phyloP scores from a whole-genome alignment of 2,888 invertebrate genomes.

The Orthonychiurus folsomi region DNA sequence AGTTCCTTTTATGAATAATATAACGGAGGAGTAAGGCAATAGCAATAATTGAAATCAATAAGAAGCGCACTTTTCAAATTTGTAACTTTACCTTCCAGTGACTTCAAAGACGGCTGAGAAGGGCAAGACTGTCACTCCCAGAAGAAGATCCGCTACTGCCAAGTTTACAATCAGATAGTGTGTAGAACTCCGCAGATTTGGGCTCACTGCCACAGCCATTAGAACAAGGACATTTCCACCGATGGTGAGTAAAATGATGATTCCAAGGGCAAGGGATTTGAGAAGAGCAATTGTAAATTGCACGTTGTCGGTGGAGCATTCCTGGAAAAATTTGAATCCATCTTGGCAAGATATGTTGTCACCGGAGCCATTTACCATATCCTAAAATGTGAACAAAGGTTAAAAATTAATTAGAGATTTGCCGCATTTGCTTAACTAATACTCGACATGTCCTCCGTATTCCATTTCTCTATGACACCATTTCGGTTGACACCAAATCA shows the following conservation, averaged over 20 bases:
- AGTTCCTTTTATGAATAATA: too few species aligned
- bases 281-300: slow-evolving; percentile 20
- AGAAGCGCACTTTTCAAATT: too few species aligned
- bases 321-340: not conserved
- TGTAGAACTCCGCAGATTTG: slow-evolving; percentile 50
- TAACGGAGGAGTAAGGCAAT: too few species aligned
- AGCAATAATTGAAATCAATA: too few species aligned
- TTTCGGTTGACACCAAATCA: too few species aligned
- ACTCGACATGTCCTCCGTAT: too few species aligned
- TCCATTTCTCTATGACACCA: too few species aligned
- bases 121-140: slow-evolving; percentile 53
- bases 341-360: not conserved
- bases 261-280: slow-evolving; percentile 42
- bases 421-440: too few species aligned
- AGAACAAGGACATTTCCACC: slow-evolving; percentile 50
- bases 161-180: slow-evolving; percentile 61
- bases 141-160: slow-evolving; percentile 56
- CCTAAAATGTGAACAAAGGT: too few species aligned
- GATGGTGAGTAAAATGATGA: slow-evolving; percentile 47
- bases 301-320: slow-evolving; percentile 20
- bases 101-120: slow-evolving; percentile 53
- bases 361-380: not conserved
- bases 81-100: slow-evolving; percentile 44
- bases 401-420: too few species aligned
- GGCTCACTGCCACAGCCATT: slow-evolving; percentile 47